These are phyloP conservation scores for Stichodactyla mertensii DNA, from an alignment of 64 coral and sea anemone genomes.

Conservation along the genomic window DNA sequence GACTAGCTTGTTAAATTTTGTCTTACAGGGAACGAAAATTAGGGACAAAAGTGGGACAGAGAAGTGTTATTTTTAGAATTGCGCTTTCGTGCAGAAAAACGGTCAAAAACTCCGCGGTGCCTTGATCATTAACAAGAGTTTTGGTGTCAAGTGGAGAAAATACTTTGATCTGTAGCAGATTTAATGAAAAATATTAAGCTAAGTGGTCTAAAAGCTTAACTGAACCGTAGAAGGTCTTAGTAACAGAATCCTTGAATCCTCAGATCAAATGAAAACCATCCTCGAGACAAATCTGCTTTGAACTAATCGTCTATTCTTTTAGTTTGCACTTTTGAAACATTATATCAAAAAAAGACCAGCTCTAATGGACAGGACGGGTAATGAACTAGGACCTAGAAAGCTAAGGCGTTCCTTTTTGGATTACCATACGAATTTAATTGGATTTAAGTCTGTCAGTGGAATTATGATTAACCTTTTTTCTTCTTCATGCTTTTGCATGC, in stretches of 20 bases:
- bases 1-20: neutral
- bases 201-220: neutral
- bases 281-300: neutral
- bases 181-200: neutral
- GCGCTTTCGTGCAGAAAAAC: neutral
- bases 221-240: neutral
- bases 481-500: neutral
- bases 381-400: too few species aligned
- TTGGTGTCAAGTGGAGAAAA: neutral
- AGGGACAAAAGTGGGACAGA: neutral
- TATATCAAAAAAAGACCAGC: too few species aligned
- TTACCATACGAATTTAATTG: neutral
- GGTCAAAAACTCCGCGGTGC: neutral
- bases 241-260: neutral
- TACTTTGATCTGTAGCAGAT: neutral
- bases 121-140: neutral
- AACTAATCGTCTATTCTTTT: neutral
- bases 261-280: neutral
- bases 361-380: too few species aligned
- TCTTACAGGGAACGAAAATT: neutral
- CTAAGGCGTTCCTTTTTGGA: neutral
- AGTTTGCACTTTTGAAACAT: neutral
- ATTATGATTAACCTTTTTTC: neutral
- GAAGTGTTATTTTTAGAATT: neutral
- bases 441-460: neutral